Evolutionary conservation across 2,113 vertebrate genomes (phyloP).

Genomic region (Prolemur simus): DNA sequence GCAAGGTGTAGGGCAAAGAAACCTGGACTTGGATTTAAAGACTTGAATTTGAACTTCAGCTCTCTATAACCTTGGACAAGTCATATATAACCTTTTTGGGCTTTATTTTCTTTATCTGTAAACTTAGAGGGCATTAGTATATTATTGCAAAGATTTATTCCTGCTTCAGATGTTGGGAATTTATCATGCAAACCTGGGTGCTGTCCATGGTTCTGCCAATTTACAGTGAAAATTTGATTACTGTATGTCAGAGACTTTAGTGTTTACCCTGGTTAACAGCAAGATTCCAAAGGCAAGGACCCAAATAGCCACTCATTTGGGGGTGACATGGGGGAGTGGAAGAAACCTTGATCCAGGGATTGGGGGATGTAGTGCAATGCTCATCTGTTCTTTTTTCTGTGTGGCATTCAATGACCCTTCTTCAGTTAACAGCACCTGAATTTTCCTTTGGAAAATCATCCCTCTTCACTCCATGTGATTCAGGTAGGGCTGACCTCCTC

Average conservation of each 20-base stretch:
- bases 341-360: background rate
- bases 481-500: background rate
- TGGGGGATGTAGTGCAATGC: background rate
- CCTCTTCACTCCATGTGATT: background rate
- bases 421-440: background rate
- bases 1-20: background rate
- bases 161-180: background rate
- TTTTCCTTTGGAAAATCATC: background rate
- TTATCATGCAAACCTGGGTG: background rate
- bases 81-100: background rate
- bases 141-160: conserved; percentile 12
- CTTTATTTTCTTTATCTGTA: background rate
- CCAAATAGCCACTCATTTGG: background rate
- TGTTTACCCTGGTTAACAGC: background rate
- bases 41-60: background rate
- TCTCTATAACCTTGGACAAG: background rate
- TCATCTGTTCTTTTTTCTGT: background rate
- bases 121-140: conserved; percentile 12
- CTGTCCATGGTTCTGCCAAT: conserved; percentile 61
- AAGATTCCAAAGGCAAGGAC: background rate
- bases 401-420: background rate
- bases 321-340: background rate
- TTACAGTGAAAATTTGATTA: background rate
- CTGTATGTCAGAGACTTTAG: background rate
- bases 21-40: background rate